Conservation (phyloP, 2,113 vertebrate genomes). For the Chionis minor region DNA sequence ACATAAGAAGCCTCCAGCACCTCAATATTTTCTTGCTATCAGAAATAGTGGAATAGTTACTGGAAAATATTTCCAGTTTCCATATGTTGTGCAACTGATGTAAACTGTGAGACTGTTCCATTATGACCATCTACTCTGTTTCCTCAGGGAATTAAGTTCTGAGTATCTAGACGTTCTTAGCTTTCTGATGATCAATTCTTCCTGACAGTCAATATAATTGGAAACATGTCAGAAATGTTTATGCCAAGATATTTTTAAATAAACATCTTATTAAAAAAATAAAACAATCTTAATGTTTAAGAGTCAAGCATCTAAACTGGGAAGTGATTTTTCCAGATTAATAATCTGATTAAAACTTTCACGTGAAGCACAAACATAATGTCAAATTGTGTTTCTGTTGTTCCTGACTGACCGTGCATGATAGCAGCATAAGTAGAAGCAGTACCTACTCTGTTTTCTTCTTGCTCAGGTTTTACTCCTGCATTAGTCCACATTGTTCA, state of each 20-base stretch:
- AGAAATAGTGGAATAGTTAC: neutral
- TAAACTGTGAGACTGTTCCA: neutral
- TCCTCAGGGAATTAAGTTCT: neutral
- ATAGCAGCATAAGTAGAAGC: rapidly evolving
- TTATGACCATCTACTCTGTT: neutral
- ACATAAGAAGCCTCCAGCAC: neutral
- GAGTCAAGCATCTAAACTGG: neutral
- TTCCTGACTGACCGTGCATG: neutral
- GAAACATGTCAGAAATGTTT: neutral
- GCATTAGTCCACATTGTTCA: neutral
- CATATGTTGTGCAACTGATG: neutral
- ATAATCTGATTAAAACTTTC: neutral
- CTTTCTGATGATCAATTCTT: neutral
- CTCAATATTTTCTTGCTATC: neutral
- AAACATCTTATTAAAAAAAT: neutral
- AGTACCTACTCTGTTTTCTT: neutral
- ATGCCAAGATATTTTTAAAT: neutral
- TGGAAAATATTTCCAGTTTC: neutral
- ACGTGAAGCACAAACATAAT: neutral
- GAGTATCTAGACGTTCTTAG: neutral
- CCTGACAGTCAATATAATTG: neutral
- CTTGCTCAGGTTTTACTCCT: neutral
- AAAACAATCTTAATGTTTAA: neutral
- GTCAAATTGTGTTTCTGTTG: neutral
- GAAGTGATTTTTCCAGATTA: neutral